phyloP scores from a whole-genome alignment of 2,888 invertebrate species.

The Griposia aprilina region DNA sequence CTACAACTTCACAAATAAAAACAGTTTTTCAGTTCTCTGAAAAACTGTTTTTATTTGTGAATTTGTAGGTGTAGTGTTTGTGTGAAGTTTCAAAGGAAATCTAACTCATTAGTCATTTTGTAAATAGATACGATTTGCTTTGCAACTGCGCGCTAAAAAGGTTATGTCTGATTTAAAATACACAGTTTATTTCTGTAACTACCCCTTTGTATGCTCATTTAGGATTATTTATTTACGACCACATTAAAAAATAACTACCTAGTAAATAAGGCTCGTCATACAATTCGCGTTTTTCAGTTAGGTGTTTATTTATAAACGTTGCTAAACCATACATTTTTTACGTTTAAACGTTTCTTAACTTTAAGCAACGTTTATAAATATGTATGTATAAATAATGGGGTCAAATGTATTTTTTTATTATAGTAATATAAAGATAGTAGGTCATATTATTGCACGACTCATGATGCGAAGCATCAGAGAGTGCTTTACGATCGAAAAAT shows the following conservation, averaged over 20 bases:
- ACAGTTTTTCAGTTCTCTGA: background rate
- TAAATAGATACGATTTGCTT: conserved; percentile 11
- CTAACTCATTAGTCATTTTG: conserved; percentile 23
- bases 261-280: background rate
- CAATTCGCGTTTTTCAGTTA: background rate
- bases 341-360: background rate
- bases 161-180: conserved; percentile 17
- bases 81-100: conserved; percentile 21
- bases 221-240: background rate
- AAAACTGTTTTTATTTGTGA: too few species aligned
- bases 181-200: background rate
- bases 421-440: background rate
- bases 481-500: too few species aligned
- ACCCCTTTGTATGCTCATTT: background rate
- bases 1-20: background rate
- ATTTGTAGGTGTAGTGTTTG: too few species aligned
- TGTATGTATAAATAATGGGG: background rate
- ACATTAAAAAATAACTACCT: background rate
- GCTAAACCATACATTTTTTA: background rate
- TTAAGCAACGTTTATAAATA: background rate
- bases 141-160: conserved; percentile 12
- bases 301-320: background rate
- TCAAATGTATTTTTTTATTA: background rate
- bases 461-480: too few species aligned
- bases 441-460: background rate